A percentile compares a stretch with the other conserved stretches of the same genome.
phyloP scores from a whole-genome alignment of 2,797 vertebrate genomes.

The Eremophila alpestris region DNA sequence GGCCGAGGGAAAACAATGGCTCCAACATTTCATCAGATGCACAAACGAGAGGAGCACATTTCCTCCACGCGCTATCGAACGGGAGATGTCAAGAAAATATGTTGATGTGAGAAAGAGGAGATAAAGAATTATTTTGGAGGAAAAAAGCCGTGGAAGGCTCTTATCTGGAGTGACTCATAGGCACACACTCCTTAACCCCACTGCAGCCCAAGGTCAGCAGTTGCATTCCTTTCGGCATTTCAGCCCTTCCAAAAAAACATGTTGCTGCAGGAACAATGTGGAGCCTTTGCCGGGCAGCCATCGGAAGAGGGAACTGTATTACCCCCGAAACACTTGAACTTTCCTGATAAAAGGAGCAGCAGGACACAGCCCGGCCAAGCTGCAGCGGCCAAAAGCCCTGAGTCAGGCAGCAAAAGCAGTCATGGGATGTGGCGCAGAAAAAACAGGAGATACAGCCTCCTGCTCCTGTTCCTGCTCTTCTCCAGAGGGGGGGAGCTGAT shows the following conservation, averaged over 20 bases:
- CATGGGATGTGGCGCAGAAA: not conserved
- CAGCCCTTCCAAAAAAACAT: slow-evolving; percentile 65
- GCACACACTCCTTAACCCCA: slow-evolving; percentile 69
- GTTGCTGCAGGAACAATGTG: slow-evolving; percentile 40
- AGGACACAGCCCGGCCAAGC: slow-evolving; percentile 16
- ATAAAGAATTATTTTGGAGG: slow-evolving; percentile 74
- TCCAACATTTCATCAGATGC: slow-evolving; percentile 34
- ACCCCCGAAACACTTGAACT: slow-evolving; percentile 67
- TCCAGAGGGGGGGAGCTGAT: not conserved
- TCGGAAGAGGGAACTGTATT: slow-evolving; percentile 47
- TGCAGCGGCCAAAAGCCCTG: not conserved
- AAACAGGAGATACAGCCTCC: not conserved
- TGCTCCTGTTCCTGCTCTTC: not conserved
- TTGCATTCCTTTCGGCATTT: slow-evolving; percentile 63
- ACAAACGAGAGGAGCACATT: slow-evolving; percentile 48
- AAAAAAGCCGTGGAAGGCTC: slow-evolving; percentile 58
- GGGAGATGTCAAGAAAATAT: slow-evolving; percentile 72
- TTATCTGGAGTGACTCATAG: slow-evolving; percentile 74
- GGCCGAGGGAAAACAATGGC: slow-evolving; percentile 31
- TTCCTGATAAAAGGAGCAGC: slow-evolving; percentile 48
- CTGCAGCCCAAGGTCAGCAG: slow-evolving; percentile 73
- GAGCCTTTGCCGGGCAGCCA: slow-evolving; percentile 2
- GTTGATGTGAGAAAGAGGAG: slow-evolving; percentile 70
- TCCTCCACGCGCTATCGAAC: slow-evolving; percentile 47
- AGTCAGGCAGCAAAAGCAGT: slow-evolving; percentile 37